These are phyloP conservation scores for Gymnoscopelus microlampas DNA, from an alignment of 2,797 vertebrate species.

Conservation along the genomic window DNA sequence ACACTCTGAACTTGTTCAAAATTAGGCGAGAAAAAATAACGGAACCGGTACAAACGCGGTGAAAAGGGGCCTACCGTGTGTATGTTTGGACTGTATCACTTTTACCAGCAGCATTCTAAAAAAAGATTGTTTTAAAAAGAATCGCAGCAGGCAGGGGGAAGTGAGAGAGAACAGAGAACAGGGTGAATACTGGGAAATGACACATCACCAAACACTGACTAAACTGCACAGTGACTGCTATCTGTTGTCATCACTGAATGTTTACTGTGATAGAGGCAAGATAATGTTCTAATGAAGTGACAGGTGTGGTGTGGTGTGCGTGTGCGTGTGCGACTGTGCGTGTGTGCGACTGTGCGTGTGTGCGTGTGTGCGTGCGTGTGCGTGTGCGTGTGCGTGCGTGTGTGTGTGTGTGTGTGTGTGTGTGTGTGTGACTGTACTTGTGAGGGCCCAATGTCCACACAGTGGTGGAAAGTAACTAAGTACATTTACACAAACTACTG, in stretches of 20 bases:
- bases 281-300: not conserved
- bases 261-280: not conserved
- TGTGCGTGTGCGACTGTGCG: not conserved
- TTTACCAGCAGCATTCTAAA: conserved; percentile 12
- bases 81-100: conserved; percentile 27
- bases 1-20: too few species aligned
- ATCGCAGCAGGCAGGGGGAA: not conserved
- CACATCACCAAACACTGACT: conserved; percentile 5
- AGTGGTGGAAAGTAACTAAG: too few species aligned
- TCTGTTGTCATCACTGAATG: conserved; percentile 9
- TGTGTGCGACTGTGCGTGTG: not conserved
- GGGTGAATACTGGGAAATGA: conserved; percentile 8
- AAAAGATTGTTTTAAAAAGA: not conserved
- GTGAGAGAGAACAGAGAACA: conserved; percentile 4
- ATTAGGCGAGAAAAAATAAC: too few species aligned
- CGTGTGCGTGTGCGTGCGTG: conserved; percentile 9
- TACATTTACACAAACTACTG: too few species aligned
- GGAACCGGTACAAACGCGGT: too few species aligned
- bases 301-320: conserved; percentile 1
- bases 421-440: too few species aligned
- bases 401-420: not conserved
- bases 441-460: too few species aligned
- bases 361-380: conserved; percentile 16
- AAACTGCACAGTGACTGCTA: not conserved
- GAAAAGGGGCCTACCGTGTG: not conserved